Evolutionary conservation across 2,797 vertebrate genomes (phyloP), one percentile per base, ranked within the genome.

Genomic region (Brachymystax lenok): DNA sequence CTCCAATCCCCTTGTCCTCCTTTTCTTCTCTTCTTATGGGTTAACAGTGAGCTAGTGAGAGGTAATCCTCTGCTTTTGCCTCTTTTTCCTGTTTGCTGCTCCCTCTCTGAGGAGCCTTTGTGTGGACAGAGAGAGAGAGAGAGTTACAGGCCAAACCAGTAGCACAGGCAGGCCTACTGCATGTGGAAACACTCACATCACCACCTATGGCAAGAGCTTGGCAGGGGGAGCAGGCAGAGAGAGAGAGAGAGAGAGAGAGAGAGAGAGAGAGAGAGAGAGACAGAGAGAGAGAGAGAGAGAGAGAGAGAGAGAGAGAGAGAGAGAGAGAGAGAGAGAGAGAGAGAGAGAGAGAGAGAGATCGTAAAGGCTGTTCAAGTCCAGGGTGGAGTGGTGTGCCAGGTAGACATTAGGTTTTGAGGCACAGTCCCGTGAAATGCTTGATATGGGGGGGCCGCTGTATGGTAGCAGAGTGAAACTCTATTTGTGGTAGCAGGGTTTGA

Each of bases 101-200:
- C 30, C 28, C 30, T 16, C 89, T 93, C 90, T 92, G 89, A 90
- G 35, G 84, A 90, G 88, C 90, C 89, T 61, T 59, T 61, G 59
- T 61, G n/a, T 61, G 21, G 2, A 21, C 0, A n/a, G n/a, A 59
- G 19, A 21, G 16, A 19, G 54, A 5, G 12, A 56, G 16, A 56
- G 16, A 17, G 40, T 46, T 46, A 46, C 10, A 30, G 14, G 63
- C 91, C 91, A 93, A 91, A 92, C 88, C 89, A 79, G 90, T 93
- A 93, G 91, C 90, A 85, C 87, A 74, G 87, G 90, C 40, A 46
- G 24, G n/a, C 88, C 88, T 73, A 84, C 83, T 88, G 91, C 91
- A 93, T 93, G 88, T 92, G 92, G 90, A 93, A 93, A 92, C 90
- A 91, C 86, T 92, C 90, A 91, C 88, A 88, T 89, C 88, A 92